phyloP scores from a whole-genome alignment of 2,797 vertebrate genomes.

The Notoglanidium macrostoma region DNA sequence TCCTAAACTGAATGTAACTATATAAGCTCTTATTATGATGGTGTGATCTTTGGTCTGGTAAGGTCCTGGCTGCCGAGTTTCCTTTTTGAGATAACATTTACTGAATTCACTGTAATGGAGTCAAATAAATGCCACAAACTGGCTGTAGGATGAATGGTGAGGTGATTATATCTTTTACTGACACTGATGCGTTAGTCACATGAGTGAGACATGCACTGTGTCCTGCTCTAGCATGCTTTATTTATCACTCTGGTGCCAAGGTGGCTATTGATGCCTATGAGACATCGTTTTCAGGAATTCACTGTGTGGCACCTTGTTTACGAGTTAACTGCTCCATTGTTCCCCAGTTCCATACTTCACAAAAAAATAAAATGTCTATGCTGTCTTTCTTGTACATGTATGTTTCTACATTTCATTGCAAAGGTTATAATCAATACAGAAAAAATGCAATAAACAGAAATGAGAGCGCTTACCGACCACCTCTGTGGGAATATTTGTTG shows the following conservation, averaged over 20 bases:
- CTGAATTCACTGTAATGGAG: conserved; percentile 9
- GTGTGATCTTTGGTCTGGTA: background rate
- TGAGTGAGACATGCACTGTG: background rate
- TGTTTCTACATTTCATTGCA: background rate
- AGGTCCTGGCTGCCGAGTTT: background rate
- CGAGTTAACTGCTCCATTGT: background rate
- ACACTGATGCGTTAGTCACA: conserved; percentile 31
- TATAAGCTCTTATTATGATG: background rate
- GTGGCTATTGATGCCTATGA: conserved; percentile 44
- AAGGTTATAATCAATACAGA: background rate
- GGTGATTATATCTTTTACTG: conserved; percentile 30
- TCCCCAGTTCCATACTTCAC: background rate
- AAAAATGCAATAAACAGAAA: background rate
- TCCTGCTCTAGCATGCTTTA: conserved; percentile 40
- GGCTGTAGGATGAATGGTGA: conserved; percentile 8
- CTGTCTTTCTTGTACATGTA: background rate
- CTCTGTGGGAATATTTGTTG: conserved; percentile 88
- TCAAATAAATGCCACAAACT: conserved; percentile 26
- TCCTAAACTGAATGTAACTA: background rate
- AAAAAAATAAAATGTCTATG: background rate
- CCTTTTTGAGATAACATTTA: conserved; percentile 19
- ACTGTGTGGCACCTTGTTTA: conserved; percentile 55
- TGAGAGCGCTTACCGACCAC: conserved; percentile 74
- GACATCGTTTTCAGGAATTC: conserved; percentile 51
- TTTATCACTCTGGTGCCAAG: conserved; percentile 1